phyloP scores from a whole-genome alignment of 53 echinoderm and acorn worm species.

The Arbacia lixula region DNA sequence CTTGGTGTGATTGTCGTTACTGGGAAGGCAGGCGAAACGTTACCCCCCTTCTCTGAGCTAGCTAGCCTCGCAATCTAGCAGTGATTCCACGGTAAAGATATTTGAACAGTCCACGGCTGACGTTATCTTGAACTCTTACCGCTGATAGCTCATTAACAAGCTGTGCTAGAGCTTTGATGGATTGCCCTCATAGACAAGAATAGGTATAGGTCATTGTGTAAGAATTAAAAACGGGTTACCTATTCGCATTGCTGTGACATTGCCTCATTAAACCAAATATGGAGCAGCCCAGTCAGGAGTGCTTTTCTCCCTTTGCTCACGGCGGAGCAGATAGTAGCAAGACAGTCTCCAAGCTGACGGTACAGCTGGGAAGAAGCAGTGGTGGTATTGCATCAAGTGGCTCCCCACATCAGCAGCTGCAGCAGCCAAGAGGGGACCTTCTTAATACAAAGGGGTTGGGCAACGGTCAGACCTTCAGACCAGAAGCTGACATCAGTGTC shows the following conservation, averaged over 20 bases:
- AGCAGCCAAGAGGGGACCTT: background rate
- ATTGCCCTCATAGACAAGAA: too few relatives aligned
- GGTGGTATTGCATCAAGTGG: slow-evolving; percentile 6
- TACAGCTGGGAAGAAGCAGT: slow-evolving; percentile 29
- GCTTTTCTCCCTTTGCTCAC: background rate
- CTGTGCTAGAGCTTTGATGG: slow-evolving; percentile 5
- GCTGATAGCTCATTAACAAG: slow-evolving; percentile 18
- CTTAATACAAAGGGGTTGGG: background rate
- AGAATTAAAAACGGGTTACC: too few relatives aligned
- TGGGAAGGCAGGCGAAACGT: too few relatives aligned
- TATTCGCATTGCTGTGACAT: background rate
- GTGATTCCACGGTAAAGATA: slow-evolving; percentile 10
- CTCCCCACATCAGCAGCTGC: background rate
- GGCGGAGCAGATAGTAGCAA: background rate
- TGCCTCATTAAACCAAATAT: slow-evolving; percentile 15
- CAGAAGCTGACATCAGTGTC: slow-evolving; percentile 1
- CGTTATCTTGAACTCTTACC: slow-evolving; percentile 36
- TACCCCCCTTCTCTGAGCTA: background rate
- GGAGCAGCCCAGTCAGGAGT: slow-evolving; percentile 1
- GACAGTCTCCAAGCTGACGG: slow-evolving; percentile 36
- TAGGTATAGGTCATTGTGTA: too few relatives aligned
- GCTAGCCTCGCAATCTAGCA: background rate
- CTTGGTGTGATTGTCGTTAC: too few relatives aligned
- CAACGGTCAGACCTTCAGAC: background rate
- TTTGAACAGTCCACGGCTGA: slow-evolving; percentile 25